Evolutionary conservation across 2,888 invertebrate species (phyloP), one percentile per base, ranked within the genome.

Genomic region (Calameuta idolon): DNA sequence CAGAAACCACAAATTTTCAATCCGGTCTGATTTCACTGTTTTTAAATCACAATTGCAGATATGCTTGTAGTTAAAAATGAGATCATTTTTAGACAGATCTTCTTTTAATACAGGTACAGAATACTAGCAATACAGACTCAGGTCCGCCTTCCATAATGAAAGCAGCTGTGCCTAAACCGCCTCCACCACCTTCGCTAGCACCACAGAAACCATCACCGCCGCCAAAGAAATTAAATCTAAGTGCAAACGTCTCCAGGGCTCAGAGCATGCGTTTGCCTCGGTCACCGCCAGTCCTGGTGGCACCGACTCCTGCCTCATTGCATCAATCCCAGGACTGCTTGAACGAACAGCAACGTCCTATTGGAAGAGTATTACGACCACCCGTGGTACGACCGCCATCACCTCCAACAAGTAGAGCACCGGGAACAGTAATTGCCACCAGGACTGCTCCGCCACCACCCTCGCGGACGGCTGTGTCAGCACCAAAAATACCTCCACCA

Each of bases 251-350:
- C 4, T 93, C 95, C 12, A 92, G 97, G 81, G 96, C 97, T 84
- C 97, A 97, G 90, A 97, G 97, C 91, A 96, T 97, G 96, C 94
- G 96, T 91, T 94, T 95, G 85, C 96, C 97, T 35, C 94, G 96
- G 92, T 96, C 94, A 1, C 94, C 94, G 0, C 93, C 94, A 1
- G 93, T 94, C 1, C 92, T 93, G 71, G 55, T 55, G 9, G 92
- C 93, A 69, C 92, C 93, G 23, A 86, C 88, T 1, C 91, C 93
- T 34, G 92, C 93, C 4, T 92, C 93, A 30, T 91, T 94, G 77
- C 93, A 93, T 80, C 93, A 94, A 81, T 93, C 93, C 0, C 92
- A 94, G 80, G 93, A 93, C 84, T 92, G 92, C n/a, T 81, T 93
- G 34, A 91, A 92, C 78, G 89, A 90, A 79, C 89, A 82, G 84